Evolutionary conservation across 1,140 invertebrate genomes (phyloP).

Genomic region (Bemisia tabaci): DNA sequence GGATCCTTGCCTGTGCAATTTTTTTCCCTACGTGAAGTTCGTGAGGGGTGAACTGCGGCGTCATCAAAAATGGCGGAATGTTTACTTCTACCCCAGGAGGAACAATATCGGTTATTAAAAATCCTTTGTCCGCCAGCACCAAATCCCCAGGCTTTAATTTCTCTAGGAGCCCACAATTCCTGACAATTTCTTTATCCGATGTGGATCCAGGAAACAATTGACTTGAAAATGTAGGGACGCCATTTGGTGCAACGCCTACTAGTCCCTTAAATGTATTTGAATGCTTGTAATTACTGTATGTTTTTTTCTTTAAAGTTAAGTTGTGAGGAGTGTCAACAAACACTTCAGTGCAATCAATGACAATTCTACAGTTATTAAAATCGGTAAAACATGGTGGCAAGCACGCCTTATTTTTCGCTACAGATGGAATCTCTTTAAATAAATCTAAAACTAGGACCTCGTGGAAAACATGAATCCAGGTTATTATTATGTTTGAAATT

Average conservation of each 20-base stretch:
- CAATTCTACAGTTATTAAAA: slow-evolving; percentile 9
- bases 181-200: slow-evolving; percentile 17
- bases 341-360: slow-evolving; percentile 15
- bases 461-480: slow-evolving; percentile 1
- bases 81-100: not conserved
- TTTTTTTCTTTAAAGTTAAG: slow-evolving; percentile 8
- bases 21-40: not conserved
- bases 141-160: slow-evolving; percentile 5
- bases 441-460: not conserved
- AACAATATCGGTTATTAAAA: slow-evolving; percentile 4
- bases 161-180: slow-evolving; percentile 11
- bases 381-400: not conserved
- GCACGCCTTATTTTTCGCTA: slow-evolving; percentile 1
- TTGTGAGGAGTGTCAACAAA: slow-evolving; percentile 3
- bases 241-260: slow-evolving; percentile 15
- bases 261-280: slow-evolving; percentile 16
- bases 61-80: slow-evolving; percentile 6
- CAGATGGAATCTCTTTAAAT: slow-evolving; percentile 3
- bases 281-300: slow-evolving; percentile 16
- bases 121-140: slow-evolving; percentile 9
- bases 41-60: slow-evolving; percentile 4
- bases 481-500: not conserved
- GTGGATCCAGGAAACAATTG: slow-evolving; percentile 15
- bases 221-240: slow-evolving; percentile 12
- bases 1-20: slow-evolving; percentile 9